A percentile compares a stretch with the other conserved stretches of the same genome.
These are phyloP conservation scores for Pristionchus mayeri DNA, from an alignment of 2,888 invertebrate genomes.

Conservation along the genomic window DNA sequence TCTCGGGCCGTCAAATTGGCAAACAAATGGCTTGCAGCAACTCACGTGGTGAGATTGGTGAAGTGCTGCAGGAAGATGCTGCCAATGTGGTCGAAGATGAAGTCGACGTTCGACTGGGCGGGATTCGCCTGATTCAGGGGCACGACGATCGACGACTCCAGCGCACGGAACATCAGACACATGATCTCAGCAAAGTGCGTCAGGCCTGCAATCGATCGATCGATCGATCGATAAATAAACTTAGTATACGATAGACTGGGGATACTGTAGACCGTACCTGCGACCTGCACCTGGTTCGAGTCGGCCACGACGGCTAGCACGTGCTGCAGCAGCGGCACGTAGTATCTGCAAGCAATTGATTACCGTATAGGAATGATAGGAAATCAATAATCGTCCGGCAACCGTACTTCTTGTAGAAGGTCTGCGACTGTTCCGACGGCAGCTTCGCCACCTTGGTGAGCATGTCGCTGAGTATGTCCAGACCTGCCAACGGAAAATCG, in stretches of 20 bases:
- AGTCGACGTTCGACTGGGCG: slow-evolving; percentile 78
- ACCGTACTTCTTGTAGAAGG: slow-evolving; percentile 90
- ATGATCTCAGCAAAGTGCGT: slow-evolving; percentile 97
- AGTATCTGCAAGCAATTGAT: slow-evolving; percentile 80
- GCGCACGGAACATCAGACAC: slow-evolving; percentile 94
- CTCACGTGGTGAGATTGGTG: slow-evolving; percentile 93
- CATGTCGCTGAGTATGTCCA: slow-evolving; percentile 87
- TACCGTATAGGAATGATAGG: neutral
- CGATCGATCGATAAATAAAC: no score
- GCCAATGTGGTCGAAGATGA: slow-evolving; percentile 90
- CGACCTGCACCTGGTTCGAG: slow-evolving; percentile 84
- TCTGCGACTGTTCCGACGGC: slow-evolving; percentile 86
- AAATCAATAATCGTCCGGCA: neutral
- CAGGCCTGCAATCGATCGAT: slow-evolving; percentile 81
- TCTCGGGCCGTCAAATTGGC: no score
- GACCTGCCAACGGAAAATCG: slow-evolving; percentile 73
- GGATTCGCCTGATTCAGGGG: slow-evolving; percentile 50
- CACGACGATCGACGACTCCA: slow-evolving; percentile 90
- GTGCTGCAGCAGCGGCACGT: slow-evolving; percentile 97
- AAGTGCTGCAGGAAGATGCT: slow-evolving; percentile 94
- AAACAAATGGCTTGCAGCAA: slow-evolving; percentile 52
- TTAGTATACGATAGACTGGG: neutral
- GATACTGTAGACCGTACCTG: slow-evolving; percentile 60
- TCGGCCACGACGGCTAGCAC: slow-evolving; percentile 98
- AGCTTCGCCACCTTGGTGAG: slow-evolving; percentile 88